Evolutionary conservation across 1,140 invertebrate species (phyloP).

Genomic region (Drosophila suzukii): DNA sequence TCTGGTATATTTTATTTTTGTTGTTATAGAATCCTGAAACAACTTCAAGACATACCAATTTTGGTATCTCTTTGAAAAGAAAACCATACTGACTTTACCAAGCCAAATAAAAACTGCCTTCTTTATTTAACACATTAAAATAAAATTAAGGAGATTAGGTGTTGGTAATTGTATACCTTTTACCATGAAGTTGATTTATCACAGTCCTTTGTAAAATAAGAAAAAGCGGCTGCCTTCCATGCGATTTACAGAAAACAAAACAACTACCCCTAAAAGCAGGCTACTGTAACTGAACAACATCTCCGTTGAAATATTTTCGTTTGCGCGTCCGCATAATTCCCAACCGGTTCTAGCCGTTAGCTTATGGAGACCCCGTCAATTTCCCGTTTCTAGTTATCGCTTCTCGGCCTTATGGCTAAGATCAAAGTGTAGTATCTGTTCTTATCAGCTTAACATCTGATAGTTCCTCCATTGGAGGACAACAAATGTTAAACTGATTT

Average conservation of each 20-base stretch:
- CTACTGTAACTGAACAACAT: background rate
- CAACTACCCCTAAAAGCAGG: conserved; percentile 24
- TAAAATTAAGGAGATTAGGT: too few relatives aligned
- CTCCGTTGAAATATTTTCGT: background rate
- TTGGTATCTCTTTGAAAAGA: too few relatives aligned
- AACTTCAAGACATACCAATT: too few relatives aligned
- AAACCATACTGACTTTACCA: too few relatives aligned
- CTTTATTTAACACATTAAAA: too few relatives aligned
- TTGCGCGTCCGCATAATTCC: conserved; percentile 22
- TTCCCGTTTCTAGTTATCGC: conserved; percentile 55
- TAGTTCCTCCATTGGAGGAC: conserved; percentile 86
- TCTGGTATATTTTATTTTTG: too few relatives aligned
- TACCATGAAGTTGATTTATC: background rate
- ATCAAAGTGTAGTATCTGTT: conserved; percentile 87
- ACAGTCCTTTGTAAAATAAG: background rate
- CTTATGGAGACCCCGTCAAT: background rate
- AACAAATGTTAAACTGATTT: conserved; percentile 86
- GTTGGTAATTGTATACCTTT: background rate
- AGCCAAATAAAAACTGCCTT: too few relatives aligned
- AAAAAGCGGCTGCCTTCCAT: background rate
- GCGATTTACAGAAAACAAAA: background rate
- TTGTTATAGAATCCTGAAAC: too few relatives aligned
- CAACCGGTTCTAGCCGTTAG: background rate
- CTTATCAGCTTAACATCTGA: conserved; percentile 89
- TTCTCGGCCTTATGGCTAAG: conserved; percentile 86